These are phyloP conservation scores for Macroglossus sobrinus DNA, from an alignment of 2,113 vertebrate species.

Conservation along the genomic window DNA sequence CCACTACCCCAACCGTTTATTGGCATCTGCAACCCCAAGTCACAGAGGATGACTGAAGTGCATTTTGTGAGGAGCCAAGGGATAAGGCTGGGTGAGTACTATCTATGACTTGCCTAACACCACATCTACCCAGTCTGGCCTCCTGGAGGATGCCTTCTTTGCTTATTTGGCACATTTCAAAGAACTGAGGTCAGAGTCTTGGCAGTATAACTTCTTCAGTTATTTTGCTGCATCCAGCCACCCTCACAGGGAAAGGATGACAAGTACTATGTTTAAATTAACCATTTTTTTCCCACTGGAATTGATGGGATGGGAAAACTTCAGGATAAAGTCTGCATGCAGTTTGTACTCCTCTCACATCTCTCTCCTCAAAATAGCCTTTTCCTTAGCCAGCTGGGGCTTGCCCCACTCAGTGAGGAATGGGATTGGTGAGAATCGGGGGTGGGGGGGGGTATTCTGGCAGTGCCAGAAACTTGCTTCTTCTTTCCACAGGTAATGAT, in stretches of 20 bases:
- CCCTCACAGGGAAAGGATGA: not conserved
- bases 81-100: not conserved
- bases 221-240: not conserved
- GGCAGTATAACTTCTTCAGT: not conserved
- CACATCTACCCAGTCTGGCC: not conserved
- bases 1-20: not conserved
- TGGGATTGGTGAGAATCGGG: not conserved
- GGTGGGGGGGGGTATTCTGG: fast-evolving
- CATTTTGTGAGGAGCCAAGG: not conserved
- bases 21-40: not conserved
- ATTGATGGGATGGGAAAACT: not conserved
- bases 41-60: not conserved
- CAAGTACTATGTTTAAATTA: not conserved
- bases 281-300: not conserved
- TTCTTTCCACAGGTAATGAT: slow-evolving; percentile 83
- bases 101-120: not conserved
- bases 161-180: not conserved
- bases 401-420: not conserved
- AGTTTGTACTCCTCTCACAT: not conserved
- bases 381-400: not conserved
- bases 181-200: not conserved
- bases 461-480: not conserved
- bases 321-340: not conserved
- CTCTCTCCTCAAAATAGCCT: not conserved
- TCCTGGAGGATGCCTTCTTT: not conserved